These are phyloP conservation scores for Triplophysa bombifrons DNA, from an alignment of 2,797 vertebrate species.

Conservation along the genomic window DNA sequence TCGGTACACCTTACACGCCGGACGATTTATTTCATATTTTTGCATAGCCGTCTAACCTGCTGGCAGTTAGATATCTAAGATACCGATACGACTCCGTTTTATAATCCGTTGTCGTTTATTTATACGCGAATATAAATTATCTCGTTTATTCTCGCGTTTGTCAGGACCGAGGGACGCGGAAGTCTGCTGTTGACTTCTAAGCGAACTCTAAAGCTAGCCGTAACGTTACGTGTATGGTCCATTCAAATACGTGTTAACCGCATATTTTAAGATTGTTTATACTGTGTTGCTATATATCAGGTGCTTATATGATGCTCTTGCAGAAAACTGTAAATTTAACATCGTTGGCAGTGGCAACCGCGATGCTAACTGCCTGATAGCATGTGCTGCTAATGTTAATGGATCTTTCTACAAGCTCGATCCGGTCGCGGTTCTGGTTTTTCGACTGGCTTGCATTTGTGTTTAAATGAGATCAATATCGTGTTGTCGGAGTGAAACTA, in stretches of 20 bases:
- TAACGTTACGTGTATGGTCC: neutral
- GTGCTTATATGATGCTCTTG: neutral
- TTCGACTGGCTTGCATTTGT: neutral
- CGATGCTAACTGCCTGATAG: conserved; percentile 16
- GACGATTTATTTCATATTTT: conserved; percentile 17
- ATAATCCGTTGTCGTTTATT: neutral
- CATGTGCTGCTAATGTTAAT: conserved; percentile 14
- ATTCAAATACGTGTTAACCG: neutral
- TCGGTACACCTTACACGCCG: conserved; percentile 47
- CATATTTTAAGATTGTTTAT: neutral
- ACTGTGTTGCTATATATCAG: neutral
- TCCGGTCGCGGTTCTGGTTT: neutral
- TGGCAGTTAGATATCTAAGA: neutral
- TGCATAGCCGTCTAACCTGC: conserved; percentile 7
- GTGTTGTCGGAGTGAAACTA: neutral
- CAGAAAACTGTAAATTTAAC: neutral
- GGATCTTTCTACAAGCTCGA: neutral
- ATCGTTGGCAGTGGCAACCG: neutral
- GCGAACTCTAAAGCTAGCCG: conserved; percentile 15
- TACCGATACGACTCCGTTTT: neutral
- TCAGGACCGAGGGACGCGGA: neutral
- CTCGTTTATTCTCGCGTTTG: neutral
- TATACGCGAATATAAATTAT: neutral
- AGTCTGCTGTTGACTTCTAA: conserved; percentile 24
- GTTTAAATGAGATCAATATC: neutral